phyloP scores from a whole-genome alignment of 2,113 vertebrate genomes.

The Gasterosteus aculeatus region DNA sequence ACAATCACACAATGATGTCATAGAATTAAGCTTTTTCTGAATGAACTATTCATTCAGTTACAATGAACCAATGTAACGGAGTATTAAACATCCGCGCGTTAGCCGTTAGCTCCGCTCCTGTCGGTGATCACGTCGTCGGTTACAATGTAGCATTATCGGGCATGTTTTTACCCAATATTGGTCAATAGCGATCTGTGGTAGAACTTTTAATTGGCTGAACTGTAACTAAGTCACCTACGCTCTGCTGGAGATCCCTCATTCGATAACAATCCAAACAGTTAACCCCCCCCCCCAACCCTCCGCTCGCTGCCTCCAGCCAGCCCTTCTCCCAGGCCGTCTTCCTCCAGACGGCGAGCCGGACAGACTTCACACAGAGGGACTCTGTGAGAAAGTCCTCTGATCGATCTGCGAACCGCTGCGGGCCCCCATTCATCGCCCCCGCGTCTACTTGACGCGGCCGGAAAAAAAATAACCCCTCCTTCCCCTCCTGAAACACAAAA shows the following conservation, averaged over 20 bases:
- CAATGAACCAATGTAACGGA: too few relatives aligned
- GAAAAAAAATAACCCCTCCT: not conserved
- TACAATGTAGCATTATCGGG: not conserved
- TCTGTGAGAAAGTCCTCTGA: conserved; percentile 59
- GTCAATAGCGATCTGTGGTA: not conserved
- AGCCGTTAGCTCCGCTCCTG: not conserved
- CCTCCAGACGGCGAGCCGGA: conserved; percentile 42
- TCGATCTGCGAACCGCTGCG: conserved; percentile 72
- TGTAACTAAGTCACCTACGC: not conserved
- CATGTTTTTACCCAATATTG: not conserved
- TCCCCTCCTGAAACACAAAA: not conserved
- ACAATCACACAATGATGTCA: too few relatives aligned
- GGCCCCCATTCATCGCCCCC: conserved; percentile 68
- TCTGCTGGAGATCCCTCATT: not conserved
- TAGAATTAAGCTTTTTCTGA: not conserved
- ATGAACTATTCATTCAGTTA: too few relatives aligned
- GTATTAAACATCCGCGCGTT: not conserved
- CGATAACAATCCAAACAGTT: conserved; percentile 1
- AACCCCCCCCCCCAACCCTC: not conserved
- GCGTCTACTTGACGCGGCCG: conserved; percentile 49
- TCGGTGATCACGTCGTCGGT: not conserved
- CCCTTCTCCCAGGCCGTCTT: conserved; percentile 34
- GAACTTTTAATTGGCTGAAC: not conserved
- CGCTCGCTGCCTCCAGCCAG: conserved; percentile 25
- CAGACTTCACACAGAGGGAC: conserved; percentile 64